phyloP scores from a whole-genome alignment of 1,140 invertebrate species.

The Venturia canescens region DNA sequence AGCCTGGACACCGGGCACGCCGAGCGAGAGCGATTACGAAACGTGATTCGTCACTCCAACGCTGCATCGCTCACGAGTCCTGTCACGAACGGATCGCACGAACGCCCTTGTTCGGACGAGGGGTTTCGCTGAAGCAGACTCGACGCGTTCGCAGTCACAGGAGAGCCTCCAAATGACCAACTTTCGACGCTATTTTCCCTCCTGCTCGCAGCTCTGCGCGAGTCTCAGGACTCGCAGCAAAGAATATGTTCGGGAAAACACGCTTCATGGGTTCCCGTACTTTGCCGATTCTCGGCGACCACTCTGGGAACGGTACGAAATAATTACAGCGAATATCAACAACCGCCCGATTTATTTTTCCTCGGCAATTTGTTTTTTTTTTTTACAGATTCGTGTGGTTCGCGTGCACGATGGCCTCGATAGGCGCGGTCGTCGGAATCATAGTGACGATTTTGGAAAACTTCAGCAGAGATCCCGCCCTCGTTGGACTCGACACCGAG shows the following conservation, averaged over 20 bases:
- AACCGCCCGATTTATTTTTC: background rate
- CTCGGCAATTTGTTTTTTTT: background rate
- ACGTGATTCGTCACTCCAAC: background rate
- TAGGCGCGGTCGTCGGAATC: constrained; percentile 82
- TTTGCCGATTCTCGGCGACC: constrained; percentile 58
- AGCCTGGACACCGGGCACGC: background rate
- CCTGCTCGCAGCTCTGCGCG: constrained; percentile 33
- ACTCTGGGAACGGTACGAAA: constrained; percentile 61
- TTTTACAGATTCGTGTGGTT: constrained; percentile 85
- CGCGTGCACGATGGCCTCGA: constrained; percentile 81
- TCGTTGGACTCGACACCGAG: constrained; percentile 79
- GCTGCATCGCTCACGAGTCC: background rate
- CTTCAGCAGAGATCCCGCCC: constrained; percentile 88
- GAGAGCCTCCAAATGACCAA: constrained; percentile 46
- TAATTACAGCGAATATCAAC: constrained; percentile 12
- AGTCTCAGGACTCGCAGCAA: constrained; percentile 58
- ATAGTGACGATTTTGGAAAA: constrained; percentile 86
- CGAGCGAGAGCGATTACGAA: background rate
- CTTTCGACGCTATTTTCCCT: constrained; percentile 51
- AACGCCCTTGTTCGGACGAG: background rate
- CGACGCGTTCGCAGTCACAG: background rate
- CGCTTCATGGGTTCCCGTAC: constrained; percentile 63
- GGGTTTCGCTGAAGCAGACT: background rate
- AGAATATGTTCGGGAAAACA: constrained; percentile 62
- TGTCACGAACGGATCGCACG: background rate